phyloP scores from a whole-genome alignment of 2,113 vertebrate genomes.

The Cyprinodon variegatus region DNA sequence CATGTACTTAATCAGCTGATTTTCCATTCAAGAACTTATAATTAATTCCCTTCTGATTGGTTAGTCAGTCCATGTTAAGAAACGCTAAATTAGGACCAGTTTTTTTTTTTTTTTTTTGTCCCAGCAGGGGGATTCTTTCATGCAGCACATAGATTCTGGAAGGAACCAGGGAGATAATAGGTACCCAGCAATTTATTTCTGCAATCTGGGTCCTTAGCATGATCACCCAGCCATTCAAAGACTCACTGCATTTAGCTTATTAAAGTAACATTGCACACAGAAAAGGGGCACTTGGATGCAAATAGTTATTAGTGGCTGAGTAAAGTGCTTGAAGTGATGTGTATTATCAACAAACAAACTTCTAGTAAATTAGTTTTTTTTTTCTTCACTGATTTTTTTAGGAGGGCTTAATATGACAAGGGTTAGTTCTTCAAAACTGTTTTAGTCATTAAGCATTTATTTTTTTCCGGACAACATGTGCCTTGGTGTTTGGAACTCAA shows the following conservation, averaged over 20 bases:
- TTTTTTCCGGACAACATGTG: neutral
- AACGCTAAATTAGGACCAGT: neutral
- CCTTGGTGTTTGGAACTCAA: neutral
- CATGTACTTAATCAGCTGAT: neutral
- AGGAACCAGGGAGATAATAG: neutral
- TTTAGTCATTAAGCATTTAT: neutral
- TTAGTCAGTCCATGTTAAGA: neutral
- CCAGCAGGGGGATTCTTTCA: neutral
- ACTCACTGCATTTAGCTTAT: conserved; percentile 25
- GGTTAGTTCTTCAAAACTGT: neutral
- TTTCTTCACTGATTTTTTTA: neutral
- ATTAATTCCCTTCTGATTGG: neutral
- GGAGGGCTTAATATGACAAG: neutral
- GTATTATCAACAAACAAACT: conserved; percentile 6
- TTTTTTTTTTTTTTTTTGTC: neutral
- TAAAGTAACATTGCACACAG: conserved; percentile 16
- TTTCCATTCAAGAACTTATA: neutral
- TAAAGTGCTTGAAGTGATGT: conserved; percentile 10
- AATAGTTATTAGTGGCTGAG: conserved; percentile 16
- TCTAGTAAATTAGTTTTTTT: neutral
- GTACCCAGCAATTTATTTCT: neutral
- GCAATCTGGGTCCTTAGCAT: neutral
- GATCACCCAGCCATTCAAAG: conserved; percentile 1
- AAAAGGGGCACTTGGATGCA: conserved; percentile 17
- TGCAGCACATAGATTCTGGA: neutral